Evolutionary conservation across 2,888 invertebrate species (phyloP).

Genomic region (Molorchus minor): DNA sequence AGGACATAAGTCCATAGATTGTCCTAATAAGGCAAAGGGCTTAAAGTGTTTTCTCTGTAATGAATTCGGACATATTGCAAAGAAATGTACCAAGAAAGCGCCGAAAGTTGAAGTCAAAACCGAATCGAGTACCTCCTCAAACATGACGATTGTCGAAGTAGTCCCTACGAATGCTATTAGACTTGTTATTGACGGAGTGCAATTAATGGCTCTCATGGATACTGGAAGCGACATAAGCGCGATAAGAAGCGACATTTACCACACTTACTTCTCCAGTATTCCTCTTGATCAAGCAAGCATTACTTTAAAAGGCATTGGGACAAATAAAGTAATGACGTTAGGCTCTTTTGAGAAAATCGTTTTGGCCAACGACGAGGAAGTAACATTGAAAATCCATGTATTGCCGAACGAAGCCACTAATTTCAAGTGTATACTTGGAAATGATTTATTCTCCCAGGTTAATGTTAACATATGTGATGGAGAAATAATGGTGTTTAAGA

Average conservation of each 20-base stretch:
- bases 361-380: slow-evolving; percentile 11
- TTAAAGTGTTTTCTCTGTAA: neutral
- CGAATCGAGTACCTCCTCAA: neutral
- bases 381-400: slow-evolving; percentile 9
- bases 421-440: slow-evolving; percentile 6
- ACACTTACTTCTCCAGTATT: slow-evolving; percentile 15
- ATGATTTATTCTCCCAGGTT: slow-evolving; percentile 10
- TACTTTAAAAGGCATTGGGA: slow-evolving; percentile 22
- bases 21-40: neutral
- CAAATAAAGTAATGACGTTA: slow-evolving; percentile 9
- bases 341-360: slow-evolving; percentile 15
- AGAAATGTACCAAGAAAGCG: neutral
- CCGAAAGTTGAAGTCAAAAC: neutral
- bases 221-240: slow-evolving; percentile 32
- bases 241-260: slow-evolving; percentile 26
- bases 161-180: slow-evolving; percentile 8
- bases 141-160: neutral
- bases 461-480: slow-evolving; percentile 4
- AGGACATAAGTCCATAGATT: neutral
- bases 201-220: slow-evolving; percentile 28
- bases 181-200: neutral
- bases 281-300: neutral
- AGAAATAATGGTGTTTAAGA: slow-evolving; percentile 1
- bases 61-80: slow-evolving; percentile 2
- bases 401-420: slow-evolving; percentile 6